Percentiles rank a stretch among this genome's conserved stretches.
Conservation (phyloP, 2,888 invertebrate species). For the Meiosimyza decipiens region DNA sequence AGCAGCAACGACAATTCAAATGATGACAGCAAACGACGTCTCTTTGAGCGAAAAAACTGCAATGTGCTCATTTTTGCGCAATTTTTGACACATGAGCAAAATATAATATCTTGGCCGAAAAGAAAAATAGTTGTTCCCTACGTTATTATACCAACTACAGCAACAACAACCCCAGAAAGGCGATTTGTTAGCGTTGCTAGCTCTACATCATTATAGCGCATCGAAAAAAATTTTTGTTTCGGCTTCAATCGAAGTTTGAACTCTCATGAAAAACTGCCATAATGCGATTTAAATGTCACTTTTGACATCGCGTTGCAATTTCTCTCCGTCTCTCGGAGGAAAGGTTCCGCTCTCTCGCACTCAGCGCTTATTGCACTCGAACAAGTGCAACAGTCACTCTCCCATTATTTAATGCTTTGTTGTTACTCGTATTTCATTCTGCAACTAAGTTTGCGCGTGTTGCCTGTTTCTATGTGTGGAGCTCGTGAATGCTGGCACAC, state of each 20-base stretch:
- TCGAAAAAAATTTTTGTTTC: conserved; percentile 44
- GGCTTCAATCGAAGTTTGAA: conserved; percentile 41
- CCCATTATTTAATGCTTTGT: conserved; percentile 48
- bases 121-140: conserved; percentile 63
- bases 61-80: conserved; percentile 41
- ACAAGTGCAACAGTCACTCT: conserved; percentile 37
- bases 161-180: conserved; percentile 31
- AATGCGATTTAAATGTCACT: conserved; percentile 46
- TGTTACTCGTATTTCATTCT: conserved; percentile 59
- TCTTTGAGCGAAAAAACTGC: conserved; percentile 35
- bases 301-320: conserved; percentile 50
- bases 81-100: conserved; percentile 25
- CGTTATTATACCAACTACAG: conserved; percentile 40
- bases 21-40: conserved; percentile 20
- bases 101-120: conserved; percentile 34
- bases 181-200: conserved; percentile 5
- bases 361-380: background rate
- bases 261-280: conserved; percentile 49
- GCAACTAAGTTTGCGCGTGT: conserved; percentile 21
- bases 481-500: conserved; percentile 46
- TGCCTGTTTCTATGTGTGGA: conserved; percentile 20
- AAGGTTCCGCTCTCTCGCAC: conserved; percentile 1
- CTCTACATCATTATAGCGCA: conserved; percentile 37
- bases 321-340: conserved; percentile 21
- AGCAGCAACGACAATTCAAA: conserved; percentile 37